Base-by-base conservation (phyloP, 1,140 invertebrate genomes). In the Zaprionus taronus region DNA sequence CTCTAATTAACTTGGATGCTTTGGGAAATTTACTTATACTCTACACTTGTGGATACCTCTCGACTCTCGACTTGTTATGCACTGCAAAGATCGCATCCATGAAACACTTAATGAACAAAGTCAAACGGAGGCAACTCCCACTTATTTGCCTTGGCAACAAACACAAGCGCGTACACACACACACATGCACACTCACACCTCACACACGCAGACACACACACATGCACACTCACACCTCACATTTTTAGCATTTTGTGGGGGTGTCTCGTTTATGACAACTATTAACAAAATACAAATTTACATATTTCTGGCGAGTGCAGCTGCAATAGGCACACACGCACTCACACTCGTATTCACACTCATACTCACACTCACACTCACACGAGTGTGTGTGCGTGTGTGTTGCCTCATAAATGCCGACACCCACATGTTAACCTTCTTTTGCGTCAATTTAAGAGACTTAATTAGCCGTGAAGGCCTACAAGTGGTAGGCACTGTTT, bases 381-480 rank as follows among this genome's bases (percentile, higher is more conserved):
- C 9, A 4, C 11, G 31, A 6, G 26, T 11, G 36, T 69, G 57
- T 28, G 12, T n/a, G 38, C 60, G 31, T 38, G n/a, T 60, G 47
- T 22, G 84, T 87, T 89, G 62, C 77, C 80, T 69, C 84, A 83
- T 76, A 79, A 77, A 81, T 75, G 85, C 79, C 84, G 72, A 81
- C 84, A 79, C 84, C 84, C 85, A 89, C 84, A 74, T 58, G 62
- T 72, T 90, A 80, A 90, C 84, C 84, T 89, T 89, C 85, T 80
- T 75, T 49, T 64, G 65, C 81, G 63, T 87, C 79, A 74, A 68
- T 77, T 80, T 74, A 71, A 85, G 72, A 79, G 26, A 90, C 78
- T 90, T 89, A 89, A 89, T 89, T 89, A 85, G 79, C 81, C 81
- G 90, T 90, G 84, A 89, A 89, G 85, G 84, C 84, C 85, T 78